Evolutionary conservation across 2,888 invertebrate species (phyloP), one percentile per base, ranked within the genome.

Genomic region (Hoplodrina blanda): DNA sequence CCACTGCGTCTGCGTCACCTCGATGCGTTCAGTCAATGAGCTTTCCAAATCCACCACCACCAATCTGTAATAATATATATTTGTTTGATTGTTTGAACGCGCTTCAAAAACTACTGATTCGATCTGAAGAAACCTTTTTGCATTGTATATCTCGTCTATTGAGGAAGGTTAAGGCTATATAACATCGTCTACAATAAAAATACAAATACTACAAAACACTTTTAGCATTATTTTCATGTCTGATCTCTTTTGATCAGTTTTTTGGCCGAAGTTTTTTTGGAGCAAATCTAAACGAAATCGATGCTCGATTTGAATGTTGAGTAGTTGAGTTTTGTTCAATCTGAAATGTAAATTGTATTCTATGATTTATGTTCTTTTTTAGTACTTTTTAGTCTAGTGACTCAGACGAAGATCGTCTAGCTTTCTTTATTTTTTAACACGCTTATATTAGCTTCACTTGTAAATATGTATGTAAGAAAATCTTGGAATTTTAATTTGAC

Each of bases 1-100:
- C 76, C 62, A 73, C 73, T 74, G 74, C 72, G 65, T 83, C 77
- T 74, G 73, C 74, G 66, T 82, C 78, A 73, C 62, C 72, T 64
- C 60, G 49, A 62, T 73, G 46, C 68, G 62, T 66, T 72, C 56
- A 53, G 44, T 69, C 64, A 60, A 64, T 53, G 30, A 71, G 79
- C 79, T 79, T 82, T 72, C 69, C 65, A 66, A 75, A 69, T 62
- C 30, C 10, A 71, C 50, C 25, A 46, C 19, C 11, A 20, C 19
- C 41, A 41, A 33, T 33, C 7, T 3, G 7, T 33, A 33, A 7
- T 37, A 7, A 37, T 37, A 37, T 37, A 37, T 33, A 33, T 6
- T 6, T 33, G 33, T 33, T 33, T 33, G 33, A 6, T 33, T 33
- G 33, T 33, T 33, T 33, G 33, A 4, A 6, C 33, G 7, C 33